Percentiles rank a stretch among this genome's conserved stretches.
Conservation (phyloP, 2,113 vertebrate species). For the Psittacula cyanocephala region DNA sequence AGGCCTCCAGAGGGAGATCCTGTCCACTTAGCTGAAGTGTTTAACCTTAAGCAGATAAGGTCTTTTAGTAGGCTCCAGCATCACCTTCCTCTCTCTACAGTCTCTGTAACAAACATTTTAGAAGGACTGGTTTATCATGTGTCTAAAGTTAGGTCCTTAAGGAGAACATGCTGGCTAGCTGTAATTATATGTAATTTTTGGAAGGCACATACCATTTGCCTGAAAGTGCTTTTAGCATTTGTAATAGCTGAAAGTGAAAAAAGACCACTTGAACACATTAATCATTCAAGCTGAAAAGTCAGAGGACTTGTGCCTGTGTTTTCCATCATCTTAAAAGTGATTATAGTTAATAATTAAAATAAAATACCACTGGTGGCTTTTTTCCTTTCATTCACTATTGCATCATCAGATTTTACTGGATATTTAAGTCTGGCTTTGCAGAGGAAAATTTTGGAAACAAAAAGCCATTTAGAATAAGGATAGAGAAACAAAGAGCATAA, state of each 20-base stretch:
- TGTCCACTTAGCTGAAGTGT: background rate
- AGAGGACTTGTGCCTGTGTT: background rate
- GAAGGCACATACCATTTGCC: rapidly evolving
- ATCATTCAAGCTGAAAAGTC: background rate
- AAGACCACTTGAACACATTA: background rate
- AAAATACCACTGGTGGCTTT: background rate
- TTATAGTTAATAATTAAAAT: background rate
- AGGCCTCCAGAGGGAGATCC: constrained; percentile 54
- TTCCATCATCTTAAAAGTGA: background rate
- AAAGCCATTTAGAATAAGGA: background rate
- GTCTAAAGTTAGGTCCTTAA: background rate
- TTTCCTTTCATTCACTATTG: background rate
- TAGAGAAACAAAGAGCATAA: constrained; percentile 6
- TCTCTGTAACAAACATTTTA: background rate
- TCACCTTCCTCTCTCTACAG: background rate
- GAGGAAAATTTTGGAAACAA: background rate
- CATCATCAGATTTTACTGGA: background rate
- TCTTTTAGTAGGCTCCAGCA: background rate
- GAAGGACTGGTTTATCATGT: background rate
- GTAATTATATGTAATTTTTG: background rate
- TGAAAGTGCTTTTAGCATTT: background rate
- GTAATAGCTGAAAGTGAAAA: background rate
- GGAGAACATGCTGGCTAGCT: background rate
- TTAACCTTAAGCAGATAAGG: background rate
- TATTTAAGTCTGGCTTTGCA: background rate